Evolutionary conservation across 2,888 invertebrate genomes (phyloP).

Genomic region (Griposia aprilina): DNA sequence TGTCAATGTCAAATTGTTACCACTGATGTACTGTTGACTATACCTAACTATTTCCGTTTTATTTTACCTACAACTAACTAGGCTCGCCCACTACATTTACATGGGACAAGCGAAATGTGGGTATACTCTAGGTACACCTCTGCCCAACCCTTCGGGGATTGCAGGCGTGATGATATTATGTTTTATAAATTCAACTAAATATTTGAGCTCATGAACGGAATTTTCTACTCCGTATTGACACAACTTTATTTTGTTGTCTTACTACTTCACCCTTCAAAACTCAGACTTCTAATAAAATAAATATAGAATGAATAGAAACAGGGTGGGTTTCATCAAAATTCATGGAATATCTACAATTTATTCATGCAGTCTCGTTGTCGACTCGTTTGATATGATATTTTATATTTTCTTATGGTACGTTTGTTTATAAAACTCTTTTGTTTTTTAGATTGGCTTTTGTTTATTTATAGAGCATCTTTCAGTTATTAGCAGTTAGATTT

Average conservation of each 20-base stretch:
- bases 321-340: conserved; percentile 57
- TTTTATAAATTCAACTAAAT: too few relatives aligned
- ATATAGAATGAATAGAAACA: conserved; percentile 28
- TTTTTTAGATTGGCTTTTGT: not conserved
- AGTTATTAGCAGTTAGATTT: too few relatives aligned
- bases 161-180: too few relatives aligned
- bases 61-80: too few relatives aligned
- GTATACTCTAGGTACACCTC: too few relatives aligned
- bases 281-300: conserved; percentile 52
- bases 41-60: too few relatives aligned
- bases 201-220: too few relatives aligned
- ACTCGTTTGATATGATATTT: conserved; percentile 61
- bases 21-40: too few relatives aligned
- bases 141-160: too few relatives aligned
- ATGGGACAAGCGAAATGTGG: too few relatives aligned
- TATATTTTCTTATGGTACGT: conserved; percentile 7
- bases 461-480: not conserved
- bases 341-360: conserved; percentile 56
- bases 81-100: too few relatives aligned
- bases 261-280: not conserved
- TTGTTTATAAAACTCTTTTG: conserved; percentile 16
- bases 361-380: conserved; percentile 34
- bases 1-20: too few relatives aligned
- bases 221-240: not conserved
- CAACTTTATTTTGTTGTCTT: not conserved